A percentile compares a stretch with the other conserved stretches of the same genome.
These are phyloP conservation scores for Dipodomys ordii DNA, from an alignment of 2,113 vertebrate species.

Conservation along the genomic window DNA sequence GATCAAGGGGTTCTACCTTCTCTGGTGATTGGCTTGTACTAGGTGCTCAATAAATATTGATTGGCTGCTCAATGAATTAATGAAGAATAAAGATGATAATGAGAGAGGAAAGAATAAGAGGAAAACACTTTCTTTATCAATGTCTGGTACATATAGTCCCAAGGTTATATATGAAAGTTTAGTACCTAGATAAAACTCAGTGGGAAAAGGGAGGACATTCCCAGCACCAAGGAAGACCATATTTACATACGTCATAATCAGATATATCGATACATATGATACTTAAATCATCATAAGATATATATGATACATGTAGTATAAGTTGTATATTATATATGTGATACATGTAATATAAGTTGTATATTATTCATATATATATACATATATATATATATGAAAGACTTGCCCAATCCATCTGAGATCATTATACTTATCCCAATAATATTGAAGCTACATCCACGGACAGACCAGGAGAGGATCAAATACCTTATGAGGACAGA, in stretches of 20 bases:
- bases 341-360: no score
- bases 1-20: background rate
- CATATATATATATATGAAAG: background rate
- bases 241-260: no score
- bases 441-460: background rate
- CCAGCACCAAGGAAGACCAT: background rate
- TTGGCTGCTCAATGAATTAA: background rate
- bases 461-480: background rate
- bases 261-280: no score
- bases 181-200: background rate
- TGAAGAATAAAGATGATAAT: background rate
- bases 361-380: background rate
- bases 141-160: background rate
- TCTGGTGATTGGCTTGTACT: background rate
- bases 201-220: rapidly evolving
- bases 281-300: no score
- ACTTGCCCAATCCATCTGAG: background rate
- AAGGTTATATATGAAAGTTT: background rate
- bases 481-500: background rate
- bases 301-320: no score
- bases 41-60: background rate
- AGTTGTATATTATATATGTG: no score
- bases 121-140: background rate
- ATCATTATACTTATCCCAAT: background rate
- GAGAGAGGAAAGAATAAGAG: background rate